Evolutionary conservation across 2,888 invertebrate species (phyloP).

Genomic region (Linnaemya vulpina): DNA sequence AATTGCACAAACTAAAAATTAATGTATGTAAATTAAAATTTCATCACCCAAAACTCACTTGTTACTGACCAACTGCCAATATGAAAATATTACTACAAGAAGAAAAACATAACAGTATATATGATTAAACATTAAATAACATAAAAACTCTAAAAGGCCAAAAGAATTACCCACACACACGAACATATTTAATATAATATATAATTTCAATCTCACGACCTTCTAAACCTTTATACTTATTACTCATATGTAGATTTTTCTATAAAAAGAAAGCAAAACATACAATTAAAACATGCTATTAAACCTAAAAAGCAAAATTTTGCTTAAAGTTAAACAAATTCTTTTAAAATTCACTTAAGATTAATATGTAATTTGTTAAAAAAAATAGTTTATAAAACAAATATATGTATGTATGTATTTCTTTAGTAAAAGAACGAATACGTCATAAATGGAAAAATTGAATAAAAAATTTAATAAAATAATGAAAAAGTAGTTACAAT

Average conservation of each 20-base stretch:
- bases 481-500: neutral
- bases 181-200: neutral
- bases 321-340: constrained; percentile 38
- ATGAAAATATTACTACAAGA: constrained; percentile 36
- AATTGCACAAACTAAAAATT: neutral
- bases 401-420: constrained; percentile 68
- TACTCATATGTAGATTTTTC: neutral
- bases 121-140: constrained; percentile 51
- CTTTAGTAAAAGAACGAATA: constrained; percentile 64
- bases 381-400: constrained; percentile 57
- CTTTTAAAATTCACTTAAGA: constrained; percentile 62
- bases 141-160: neutral
- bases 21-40: too few species aligned
- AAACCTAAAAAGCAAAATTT: constrained; percentile 38
- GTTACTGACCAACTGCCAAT: constrained; percentile 69
- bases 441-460: constrained; percentile 69
- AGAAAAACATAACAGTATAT: constrained; percentile 48
- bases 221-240: neutral
- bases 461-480: constrained; percentile 68
- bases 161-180: neutral
- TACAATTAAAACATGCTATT: constrained; percentile 1
- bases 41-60: constrained; percentile 28
- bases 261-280: neutral
- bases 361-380: constrained; percentile 64
- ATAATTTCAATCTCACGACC: neutral